These are phyloP conservation scores for Odocoileus hemionus DNA, from an alignment of 2,113 vertebrate species.

Conservation along the genomic window DNA sequence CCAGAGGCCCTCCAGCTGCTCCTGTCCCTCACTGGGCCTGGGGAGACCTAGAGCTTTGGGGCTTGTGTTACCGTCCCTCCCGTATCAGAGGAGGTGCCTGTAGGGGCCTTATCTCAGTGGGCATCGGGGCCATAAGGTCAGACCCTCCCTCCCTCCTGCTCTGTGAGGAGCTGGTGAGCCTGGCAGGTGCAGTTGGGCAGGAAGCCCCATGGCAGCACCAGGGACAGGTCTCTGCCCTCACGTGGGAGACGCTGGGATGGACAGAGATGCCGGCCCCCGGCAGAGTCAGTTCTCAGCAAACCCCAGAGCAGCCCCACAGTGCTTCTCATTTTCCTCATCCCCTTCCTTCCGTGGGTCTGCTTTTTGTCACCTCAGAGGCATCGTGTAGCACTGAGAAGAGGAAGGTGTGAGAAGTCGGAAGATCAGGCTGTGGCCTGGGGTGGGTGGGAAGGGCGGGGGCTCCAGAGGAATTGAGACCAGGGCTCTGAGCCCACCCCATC, in stretches of 20 bases:
- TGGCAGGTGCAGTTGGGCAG: background rate
- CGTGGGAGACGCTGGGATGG: accelerated
- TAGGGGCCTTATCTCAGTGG: background rate
- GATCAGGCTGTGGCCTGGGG: accelerated
- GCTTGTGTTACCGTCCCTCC: background rate
- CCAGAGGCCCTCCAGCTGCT: background rate
- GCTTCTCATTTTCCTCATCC: background rate
- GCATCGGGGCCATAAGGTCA: background rate
- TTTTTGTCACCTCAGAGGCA: background rate
- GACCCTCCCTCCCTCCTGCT: background rate
- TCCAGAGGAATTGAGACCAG: background rate
- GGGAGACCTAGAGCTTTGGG: background rate
- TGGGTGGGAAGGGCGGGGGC: accelerated
- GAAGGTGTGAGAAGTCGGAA: background rate
- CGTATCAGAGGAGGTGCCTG: accelerated
- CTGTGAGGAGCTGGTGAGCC: background rate
- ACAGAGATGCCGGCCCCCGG: accelerated
- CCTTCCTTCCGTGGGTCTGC: accelerated
- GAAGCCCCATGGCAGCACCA: background rate
- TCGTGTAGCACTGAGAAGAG: background rate
- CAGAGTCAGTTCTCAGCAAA: background rate
- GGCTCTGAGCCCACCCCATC: background rate
- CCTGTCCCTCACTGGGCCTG: accelerated
- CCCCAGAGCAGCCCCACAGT: background rate
- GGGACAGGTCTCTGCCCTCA: accelerated